Evolutionary conservation across 1,140 invertebrate species (phyloP), one percentile per base, ranked within the genome.

Genomic region (Bombus confusus): DNA sequence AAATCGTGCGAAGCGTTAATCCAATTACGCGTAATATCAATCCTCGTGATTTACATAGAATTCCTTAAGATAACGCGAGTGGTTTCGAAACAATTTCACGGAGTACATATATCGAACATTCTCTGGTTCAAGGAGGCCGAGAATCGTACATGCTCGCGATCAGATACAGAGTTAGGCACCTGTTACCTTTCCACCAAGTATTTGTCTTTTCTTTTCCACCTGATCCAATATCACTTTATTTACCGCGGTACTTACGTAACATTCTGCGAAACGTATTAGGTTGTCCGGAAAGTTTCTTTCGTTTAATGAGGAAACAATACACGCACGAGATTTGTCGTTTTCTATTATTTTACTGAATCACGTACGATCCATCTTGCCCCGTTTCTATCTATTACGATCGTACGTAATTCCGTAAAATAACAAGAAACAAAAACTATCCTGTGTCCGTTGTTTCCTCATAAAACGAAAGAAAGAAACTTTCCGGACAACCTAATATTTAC

Each of bases 31-130:
- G 66, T 41, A 57, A 84, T 77, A 71, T 69, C 43, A 84, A 84
- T 79, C 82, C n/a, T 71, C 10, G 28, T 59, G 39, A 84, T 84
- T 84, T 79, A 71, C 75, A 71, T 59, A 47, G 31, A 78, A 78
- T 78, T 83, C 74, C 77, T 62, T 6, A 2, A 28, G 76, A 83
- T 84, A 84, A 72, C n/a, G 47, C 3, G 47, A 72, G 52, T 22
- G 43, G 15, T 80, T 80, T 80, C 77, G 68, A 66, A 85, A 80
- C 52, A 52, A 85, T 73, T 15, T 34, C 41, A 73, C 64, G 0
- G 57, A 73, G 39, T 22, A 73, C 15, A n/a, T 83, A 25, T 52
- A 52, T 79, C 64, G 25, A 71, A 59, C 75, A 22, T 78, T 83
- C 82, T 79, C 47, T 34, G 62, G 25, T 37, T 28, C 69, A 79